These are phyloP conservation scores for Brachionus asplanchnoidis DNA, from an alignment of 1,140 invertebrate species.

Conservation along the genomic window DNA sequence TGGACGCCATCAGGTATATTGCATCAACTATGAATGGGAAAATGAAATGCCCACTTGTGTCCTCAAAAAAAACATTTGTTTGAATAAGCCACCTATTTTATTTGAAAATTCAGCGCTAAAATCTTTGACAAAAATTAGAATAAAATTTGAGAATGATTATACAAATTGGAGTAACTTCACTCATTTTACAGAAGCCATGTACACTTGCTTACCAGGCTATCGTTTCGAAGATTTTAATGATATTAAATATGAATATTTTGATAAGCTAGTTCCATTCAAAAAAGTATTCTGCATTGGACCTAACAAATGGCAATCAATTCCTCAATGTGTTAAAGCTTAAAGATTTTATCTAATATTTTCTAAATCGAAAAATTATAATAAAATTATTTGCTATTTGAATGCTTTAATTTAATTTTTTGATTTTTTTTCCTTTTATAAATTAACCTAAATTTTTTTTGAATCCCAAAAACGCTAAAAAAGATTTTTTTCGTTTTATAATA, in stretches of 20 bases:
- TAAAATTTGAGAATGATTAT: not conserved
- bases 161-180: not conserved
- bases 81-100: not conserved
- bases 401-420: too few species aligned
- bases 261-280: not conserved
- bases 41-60: not conserved
- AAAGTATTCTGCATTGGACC: not conserved
- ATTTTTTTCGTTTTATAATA: too few species aligned
- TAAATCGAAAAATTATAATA: not conserved
- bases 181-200: not conserved
- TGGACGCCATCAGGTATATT: not conserved
- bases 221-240: not conserved
- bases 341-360: not conserved
- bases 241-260: not conserved
- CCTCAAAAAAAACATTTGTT: not conserved
- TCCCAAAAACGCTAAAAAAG: too few species aligned
- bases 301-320: constrained; percentile 24
- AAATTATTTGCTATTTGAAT: too few species aligned
- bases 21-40: constrained; percentile 29
- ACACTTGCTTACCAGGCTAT: constrained; percentile 12
- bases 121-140: constrained; percentile 1
- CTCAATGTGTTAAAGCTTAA: not conserved
- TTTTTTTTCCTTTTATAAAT: too few species aligned
- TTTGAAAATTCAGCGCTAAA: not conserved
- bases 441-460: too few species aligned